Conservation (phyloP, 2,113 vertebrate species). For the Spermophilus dauricus region DNA sequence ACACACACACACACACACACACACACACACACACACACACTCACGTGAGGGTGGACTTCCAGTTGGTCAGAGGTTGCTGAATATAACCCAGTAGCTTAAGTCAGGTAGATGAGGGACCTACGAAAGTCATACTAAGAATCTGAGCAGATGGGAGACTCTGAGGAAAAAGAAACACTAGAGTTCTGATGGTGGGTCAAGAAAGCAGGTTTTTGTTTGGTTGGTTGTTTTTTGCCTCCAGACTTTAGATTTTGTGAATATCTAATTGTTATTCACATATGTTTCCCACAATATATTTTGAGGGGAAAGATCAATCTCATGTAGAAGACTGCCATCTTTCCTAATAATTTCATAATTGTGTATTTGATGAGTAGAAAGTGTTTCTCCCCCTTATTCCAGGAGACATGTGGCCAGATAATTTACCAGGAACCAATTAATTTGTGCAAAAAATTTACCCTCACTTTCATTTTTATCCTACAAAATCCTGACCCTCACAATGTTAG, state of each 20-base stretch:
- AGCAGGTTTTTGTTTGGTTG: not conserved
- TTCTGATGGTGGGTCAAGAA: not conserved
- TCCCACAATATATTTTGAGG: not conserved
- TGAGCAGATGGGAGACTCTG: not conserved
- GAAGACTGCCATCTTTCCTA: not conserved
- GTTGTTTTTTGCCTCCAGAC: not conserved
- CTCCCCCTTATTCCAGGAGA: not conserved
- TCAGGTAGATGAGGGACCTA: not conserved
- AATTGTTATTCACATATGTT: not conserved
- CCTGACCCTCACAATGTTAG: not conserved
- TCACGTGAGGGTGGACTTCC: not conserved
- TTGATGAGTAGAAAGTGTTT: not conserved
- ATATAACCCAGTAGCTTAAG: not conserved
- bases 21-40: no score
- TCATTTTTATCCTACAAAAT: not conserved
- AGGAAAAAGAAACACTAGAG: not conserved
- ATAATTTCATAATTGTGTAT: not conserved
- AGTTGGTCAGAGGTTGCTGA: not conserved
- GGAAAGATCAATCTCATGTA: not conserved
- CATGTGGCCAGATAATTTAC: not conserved
- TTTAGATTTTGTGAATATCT: not conserved
- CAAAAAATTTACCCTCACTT: slow-evolving; percentile 20
- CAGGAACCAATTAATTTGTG: not conserved
- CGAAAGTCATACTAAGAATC: not conserved
- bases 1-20: no score